Percentiles rank a stretch among this genome's conserved stretches.
Evolutionary conservation across 2,113 vertebrate genomes (phyloP).

Genomic region (Hymenochirus boettgeri): DNA sequence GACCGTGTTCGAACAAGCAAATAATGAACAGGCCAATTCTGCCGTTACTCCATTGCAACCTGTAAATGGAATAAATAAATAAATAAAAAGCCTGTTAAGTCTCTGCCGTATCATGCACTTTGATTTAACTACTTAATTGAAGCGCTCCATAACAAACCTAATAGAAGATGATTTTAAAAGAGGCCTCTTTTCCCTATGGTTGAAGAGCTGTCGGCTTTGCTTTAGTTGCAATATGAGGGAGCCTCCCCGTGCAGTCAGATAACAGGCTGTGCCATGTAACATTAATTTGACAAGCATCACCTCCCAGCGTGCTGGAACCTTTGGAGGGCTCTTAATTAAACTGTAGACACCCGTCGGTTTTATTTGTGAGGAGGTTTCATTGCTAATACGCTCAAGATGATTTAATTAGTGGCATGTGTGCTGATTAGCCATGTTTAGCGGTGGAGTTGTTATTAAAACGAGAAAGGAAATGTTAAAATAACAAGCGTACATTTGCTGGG

Average conservation of each 20-base stretch:
- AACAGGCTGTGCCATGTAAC: constrained; percentile 42
- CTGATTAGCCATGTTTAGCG: constrained; percentile 36
- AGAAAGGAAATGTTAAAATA: constrained; percentile 32
- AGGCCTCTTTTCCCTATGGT: constrained; percentile 16
- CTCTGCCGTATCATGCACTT: not conserved
- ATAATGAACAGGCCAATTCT: no score
- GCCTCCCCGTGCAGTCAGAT: constrained; percentile 31
- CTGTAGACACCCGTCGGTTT: constrained; percentile 39
- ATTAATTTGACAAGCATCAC: constrained; percentile 44
- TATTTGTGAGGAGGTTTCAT: constrained; percentile 40
- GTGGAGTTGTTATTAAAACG: constrained; percentile 6
- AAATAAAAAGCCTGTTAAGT: not conserved
- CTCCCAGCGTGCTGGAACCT: constrained; percentile 40
- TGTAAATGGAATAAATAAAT: no score
- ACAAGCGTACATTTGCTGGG: constrained; percentile 38
- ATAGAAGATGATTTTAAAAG: constrained; percentile 20
- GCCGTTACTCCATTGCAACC: no score
- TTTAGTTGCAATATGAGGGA: constrained; percentile 35
- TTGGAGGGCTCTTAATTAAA: constrained; percentile 42
- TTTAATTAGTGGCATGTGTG: constrained; percentile 41
- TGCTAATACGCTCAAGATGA: constrained; percentile 40
- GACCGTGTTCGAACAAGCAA: no score
- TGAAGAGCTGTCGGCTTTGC: constrained; percentile 35
- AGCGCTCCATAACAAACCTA: constrained; percentile 13
- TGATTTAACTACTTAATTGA: constrained; percentile 22